Evolutionary conservation across 2,888 invertebrate genomes (phyloP).

Genomic region (Polyommatus icarus): DNA sequence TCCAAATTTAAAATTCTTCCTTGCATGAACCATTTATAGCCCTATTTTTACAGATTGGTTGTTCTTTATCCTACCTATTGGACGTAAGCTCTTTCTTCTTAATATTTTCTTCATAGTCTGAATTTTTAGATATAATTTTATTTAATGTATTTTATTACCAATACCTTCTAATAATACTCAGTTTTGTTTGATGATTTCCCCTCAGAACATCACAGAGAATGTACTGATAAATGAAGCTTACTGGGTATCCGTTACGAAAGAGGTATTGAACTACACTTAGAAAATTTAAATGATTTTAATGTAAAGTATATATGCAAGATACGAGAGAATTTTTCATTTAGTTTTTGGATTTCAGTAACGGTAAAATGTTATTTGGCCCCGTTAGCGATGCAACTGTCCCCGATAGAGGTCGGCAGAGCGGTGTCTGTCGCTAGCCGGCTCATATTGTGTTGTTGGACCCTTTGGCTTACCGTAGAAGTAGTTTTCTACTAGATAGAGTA

Average conservation of each 20-base stretch:
- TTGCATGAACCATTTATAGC: conserved; percentile 61
- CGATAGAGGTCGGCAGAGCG: conserved; percentile 68
- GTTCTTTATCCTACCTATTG: conserved; percentile 64
- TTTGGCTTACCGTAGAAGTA: conserved; percentile 79
- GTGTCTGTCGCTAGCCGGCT: conserved; percentile 56
- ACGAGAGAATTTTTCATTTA: conserved; percentile 78
- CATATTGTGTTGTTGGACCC: conserved; percentile 74
- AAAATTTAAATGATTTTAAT: conserved; percentile 79
- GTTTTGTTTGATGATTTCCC: conserved; percentile 83
- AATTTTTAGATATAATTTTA: conserved; percentile 27
- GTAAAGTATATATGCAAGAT: conserved; percentile 81
- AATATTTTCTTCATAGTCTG: conserved; percentile 42
- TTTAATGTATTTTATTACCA: conserved; percentile 42
- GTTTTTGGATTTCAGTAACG: conserved; percentile 80
- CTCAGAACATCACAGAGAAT: conserved; percentile 97
- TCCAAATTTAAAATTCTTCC: conserved; percentile 58
- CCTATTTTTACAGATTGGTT: conserved; percentile 71
- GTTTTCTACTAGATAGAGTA: conserved; percentile 76
- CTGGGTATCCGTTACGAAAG: conserved; percentile 95
- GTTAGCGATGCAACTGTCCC: conserved; percentile 82
- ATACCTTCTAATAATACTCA: conserved; percentile 73
- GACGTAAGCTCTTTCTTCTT: conserved; percentile 68
- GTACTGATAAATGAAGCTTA: conserved; percentile 96
- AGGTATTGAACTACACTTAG: conserved; percentile 89
- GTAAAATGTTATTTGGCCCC: conserved; percentile 81